A percentile compares a stretch with the other conserved stretches of the same genome.
Conservation (phyloP, 2,888 invertebrate species). For the Nysson spinosus region DNA sequence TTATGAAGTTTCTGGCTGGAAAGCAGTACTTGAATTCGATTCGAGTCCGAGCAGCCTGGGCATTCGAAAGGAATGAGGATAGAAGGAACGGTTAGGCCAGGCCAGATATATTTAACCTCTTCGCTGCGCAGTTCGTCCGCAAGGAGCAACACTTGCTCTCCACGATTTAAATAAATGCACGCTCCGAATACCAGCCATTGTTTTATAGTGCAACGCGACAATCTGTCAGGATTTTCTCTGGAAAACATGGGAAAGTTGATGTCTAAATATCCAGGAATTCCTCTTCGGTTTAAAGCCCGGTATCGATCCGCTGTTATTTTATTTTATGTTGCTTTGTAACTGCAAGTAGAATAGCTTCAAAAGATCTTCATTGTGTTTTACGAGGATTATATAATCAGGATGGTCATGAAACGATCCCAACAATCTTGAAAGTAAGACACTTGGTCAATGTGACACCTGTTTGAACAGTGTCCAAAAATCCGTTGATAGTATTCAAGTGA, state of each 20-base stretch:
- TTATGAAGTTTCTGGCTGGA: conserved; percentile 19
- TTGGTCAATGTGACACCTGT: neutral
- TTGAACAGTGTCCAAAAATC: neutral
- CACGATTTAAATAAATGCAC: conserved; percentile 73
- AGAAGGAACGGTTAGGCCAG: conserved; percentile 57
- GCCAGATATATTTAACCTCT: conserved; percentile 67
- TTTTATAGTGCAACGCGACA: conserved; percentile 44
- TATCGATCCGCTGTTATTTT: neutral
- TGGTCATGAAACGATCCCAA: too few relatives aligned
- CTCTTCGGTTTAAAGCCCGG: too few relatives aligned
- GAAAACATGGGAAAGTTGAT: conserved; percentile 15
- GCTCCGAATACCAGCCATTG: conserved; percentile 67
- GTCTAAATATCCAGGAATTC: too few relatives aligned
- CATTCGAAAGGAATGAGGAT: conserved; percentile 60
- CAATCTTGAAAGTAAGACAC: neutral
- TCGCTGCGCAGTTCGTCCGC: conserved; percentile 57
- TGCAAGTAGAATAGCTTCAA: too few relatives aligned
- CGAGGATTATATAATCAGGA: too few relatives aligned
- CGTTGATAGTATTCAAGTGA: neutral
- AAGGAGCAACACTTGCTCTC: conserved; percentile 65
- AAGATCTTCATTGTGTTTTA: too few relatives aligned
- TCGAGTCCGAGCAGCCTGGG: conserved; percentile 33
- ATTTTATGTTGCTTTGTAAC: neutral
- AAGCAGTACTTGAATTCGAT: conserved; percentile 27
- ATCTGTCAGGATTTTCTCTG: conserved; percentile 28